Base-by-base conservation (phyloP, 2,113 vertebrate species). In the Himantopus leucocephalus region DNA sequence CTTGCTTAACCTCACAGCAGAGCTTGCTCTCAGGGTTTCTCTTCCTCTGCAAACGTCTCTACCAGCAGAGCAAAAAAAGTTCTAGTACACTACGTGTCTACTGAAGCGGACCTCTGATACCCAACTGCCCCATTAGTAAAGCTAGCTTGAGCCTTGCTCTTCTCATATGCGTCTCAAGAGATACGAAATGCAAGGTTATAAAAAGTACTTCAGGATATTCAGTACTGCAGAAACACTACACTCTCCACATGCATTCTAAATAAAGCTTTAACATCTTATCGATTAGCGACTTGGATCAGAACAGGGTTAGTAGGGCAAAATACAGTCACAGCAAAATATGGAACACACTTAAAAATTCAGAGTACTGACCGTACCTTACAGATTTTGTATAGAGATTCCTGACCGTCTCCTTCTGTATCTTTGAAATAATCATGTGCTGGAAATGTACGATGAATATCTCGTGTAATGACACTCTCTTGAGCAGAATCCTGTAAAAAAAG, bases 351-450 rank as follows among this genome's bases (percentile, higher is more conserved):
- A 30, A 58, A 85, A 95, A 95, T 35, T 30, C 75, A 67, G 68
- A 95, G 92, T 12, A 68, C 66, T 81, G 67, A 34, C 50, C 96
- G 97, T 94, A 99, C 99, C 99, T 99, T 99, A 96, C 99, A 99
- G 97, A 99, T 99, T 97, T 99, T 99, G 94, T 99, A 99, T 4
- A 99, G 98, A 12, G 99, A 99, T 92, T 99, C 99, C 81, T 99
- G 99, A 55, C 99, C 99, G 5, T 99, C 99, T 88, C 99, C 99
- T 66, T 99, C 98, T 0, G 99, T 99, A 79, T 99, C 99, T 97
- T 99, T 99, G 95, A 99, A 99, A 97, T 99, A 99, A 97, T 99
- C 99, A 13, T 99, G 99, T 63, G 99, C 99, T 26, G 99, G 99
- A 66, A 99, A 99, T 2, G 99, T 99, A 30, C 99, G 99, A 96